Base-by-base conservation (phyloP, 2,113 vertebrate species). In the Ptilorrhoa leucosticta region DNA sequence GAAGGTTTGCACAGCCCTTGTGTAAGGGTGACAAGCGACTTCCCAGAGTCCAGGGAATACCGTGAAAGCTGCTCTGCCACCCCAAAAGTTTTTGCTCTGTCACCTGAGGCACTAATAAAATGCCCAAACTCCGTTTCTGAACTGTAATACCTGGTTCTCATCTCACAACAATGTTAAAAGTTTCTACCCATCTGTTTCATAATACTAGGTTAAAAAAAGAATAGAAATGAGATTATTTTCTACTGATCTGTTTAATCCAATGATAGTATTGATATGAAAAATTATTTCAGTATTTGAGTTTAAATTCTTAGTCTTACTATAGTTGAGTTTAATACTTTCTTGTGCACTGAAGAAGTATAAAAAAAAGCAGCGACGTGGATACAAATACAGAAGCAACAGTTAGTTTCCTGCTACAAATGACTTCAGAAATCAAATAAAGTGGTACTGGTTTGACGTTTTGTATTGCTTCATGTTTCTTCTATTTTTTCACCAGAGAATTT, bases 181-280 rank as follows among this genome's bases (percentile, higher is more conserved):
- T 57, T 51, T 65, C 23, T 58, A 9, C 3, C 6, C 5, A 2
- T 7, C 3, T n/a, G 3, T 61, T 80, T 20, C 2, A 2, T n/a
- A 21, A 44, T 2, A 6, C 3, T n/a, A 0, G 8, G 10, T 50
- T 45, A 4, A 44, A 65, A 61, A 42, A 72, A 42, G 6, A 72
- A 11, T 2, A 8, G 3, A 50, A 78, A 45, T 7, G 1, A 51
- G 10, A 19, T 2, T 7, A 0, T 39, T 69, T 20, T 50, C 16
- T 26, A 5, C 10, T 8, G 24, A 22, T 93, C 9, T 27, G 4
- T 60, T 63, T 17, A 27, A n/a, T 19, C 10, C 6, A 31, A 5
- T 69, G 6, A 2, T 10, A 28, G 3, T 21, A 39, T 35, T 0
- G 0, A 13, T 15, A 28, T 2, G 13, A 64, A 79, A 50, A 79